These are phyloP conservation scores for Trilocha varians DNA, from an alignment of 2,888 invertebrate genomes.

Conservation along the genomic window DNA sequence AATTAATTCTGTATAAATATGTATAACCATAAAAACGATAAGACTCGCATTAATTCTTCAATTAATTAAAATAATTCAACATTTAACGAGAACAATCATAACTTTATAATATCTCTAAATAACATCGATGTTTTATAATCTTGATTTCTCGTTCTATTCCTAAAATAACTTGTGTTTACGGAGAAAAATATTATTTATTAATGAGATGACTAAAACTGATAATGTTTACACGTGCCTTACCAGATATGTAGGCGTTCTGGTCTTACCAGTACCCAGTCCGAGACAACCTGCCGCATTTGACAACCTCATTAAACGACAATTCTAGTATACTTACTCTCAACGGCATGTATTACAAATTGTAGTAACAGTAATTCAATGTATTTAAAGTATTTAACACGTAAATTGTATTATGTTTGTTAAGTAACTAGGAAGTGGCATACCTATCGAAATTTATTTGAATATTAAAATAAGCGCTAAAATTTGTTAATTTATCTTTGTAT, in stretches of 20 bases:
- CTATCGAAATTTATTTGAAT: no score
- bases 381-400: not conserved
- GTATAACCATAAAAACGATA: slow-evolving; percentile 7
- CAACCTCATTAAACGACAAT: not conserved
- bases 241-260: slow-evolving; percentile 2
- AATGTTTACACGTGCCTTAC: slow-evolving; percentile 4
- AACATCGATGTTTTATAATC: slow-evolving; percentile 17
- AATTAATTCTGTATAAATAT: not conserved
- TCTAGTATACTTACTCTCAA: not conserved
- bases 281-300: not conserved
- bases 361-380: not conserved
- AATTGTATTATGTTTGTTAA: not conserved
- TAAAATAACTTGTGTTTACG: slow-evolving; percentile 6
- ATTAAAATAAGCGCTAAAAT: no score
- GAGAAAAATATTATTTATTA: slow-evolving; percentile 5
- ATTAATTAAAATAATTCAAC: slow-evolving; percentile 24
- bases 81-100: slow-evolving; percentile 23
- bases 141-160: slow-evolving; percentile 15
- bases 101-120: slow-evolving; percentile 12
- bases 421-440: not conserved
- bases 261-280: slow-evolving; percentile 1
- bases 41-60: slow-evolving; percentile 21
- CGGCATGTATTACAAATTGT: slow-evolving; percentile 1
- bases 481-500: no score
- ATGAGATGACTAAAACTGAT: slow-evolving; percentile 4